Evolutionary conservation across 2,113 vertebrate species (phyloP).

Genomic region (Trematomus loennbergii): DNA sequence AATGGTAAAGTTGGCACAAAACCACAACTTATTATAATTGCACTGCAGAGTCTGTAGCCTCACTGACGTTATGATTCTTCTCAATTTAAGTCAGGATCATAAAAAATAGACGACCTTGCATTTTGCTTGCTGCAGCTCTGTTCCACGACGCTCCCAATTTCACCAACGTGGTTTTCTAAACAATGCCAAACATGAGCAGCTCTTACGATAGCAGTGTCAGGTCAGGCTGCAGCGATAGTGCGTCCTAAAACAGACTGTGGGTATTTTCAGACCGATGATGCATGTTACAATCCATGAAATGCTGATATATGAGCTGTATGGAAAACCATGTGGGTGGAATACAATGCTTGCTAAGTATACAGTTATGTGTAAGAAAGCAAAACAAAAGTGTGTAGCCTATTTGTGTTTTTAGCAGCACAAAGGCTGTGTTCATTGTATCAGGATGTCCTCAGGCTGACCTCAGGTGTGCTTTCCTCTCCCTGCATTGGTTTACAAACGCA

Average conservation of each 20-base stretch:
- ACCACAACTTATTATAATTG: background rate
- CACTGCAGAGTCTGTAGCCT: background rate
- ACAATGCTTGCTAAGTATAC: slow-evolving; percentile 3
- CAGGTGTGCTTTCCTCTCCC: slow-evolving; percentile 40
- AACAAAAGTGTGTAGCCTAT: slow-evolving; percentile 36
- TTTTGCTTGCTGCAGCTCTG: background rate
- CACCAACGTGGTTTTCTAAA: background rate
- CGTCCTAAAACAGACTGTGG: background rate
- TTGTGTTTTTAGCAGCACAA: slow-evolving; percentile 40
- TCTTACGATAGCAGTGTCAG: background rate
- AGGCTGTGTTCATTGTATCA: slow-evolving; percentile 36
- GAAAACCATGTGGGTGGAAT: slow-evolving; percentile 28
- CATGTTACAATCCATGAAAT: slow-evolving; percentile 38
- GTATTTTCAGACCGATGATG: slow-evolving; percentile 26
- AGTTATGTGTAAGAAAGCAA: slow-evolving; percentile 41
- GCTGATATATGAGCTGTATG: slow-evolving; percentile 55
- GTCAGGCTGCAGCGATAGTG: background rate
- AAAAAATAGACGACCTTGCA: background rate
- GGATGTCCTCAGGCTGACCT: slow-evolving; percentile 38
- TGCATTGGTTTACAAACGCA: slow-evolving; percentile 20
- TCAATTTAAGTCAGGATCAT: background rate
- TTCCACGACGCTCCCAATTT: background rate
- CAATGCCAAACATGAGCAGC: background rate
- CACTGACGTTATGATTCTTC: background rate
- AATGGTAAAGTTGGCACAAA: slow-evolving; percentile 22